These are phyloP conservation scores for Anser brachyrhynchus DNA, from an alignment of 2,113 vertebrate species.

Conservation along the genomic window DNA sequence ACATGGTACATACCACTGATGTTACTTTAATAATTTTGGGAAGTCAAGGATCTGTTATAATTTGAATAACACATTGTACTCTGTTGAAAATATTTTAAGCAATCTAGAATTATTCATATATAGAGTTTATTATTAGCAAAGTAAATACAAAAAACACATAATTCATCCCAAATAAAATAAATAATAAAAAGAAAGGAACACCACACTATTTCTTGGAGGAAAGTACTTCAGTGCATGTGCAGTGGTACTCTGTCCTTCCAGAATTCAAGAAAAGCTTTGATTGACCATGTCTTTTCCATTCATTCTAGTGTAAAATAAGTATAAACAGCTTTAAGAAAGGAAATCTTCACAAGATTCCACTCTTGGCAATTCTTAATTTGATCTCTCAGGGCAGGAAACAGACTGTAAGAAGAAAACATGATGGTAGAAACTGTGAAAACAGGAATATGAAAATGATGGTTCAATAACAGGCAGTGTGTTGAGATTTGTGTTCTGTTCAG, in stretches of 20 bases:
- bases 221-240: neutral
- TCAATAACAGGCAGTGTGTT: neutral
- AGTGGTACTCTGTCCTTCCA: neutral
- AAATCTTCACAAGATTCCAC: neutral
- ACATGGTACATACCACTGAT: neutral
- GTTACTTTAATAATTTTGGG: neutral
- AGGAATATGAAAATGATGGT: neutral
- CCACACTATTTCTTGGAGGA: neutral
- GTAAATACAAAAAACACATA: neutral
- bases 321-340: neutral
- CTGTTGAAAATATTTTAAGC: neutral
- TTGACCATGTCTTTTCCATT: neutral
- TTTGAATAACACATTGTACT: neutral
- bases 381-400: conserved; percentile 1
- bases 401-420: neutral
- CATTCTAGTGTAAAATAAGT: neutral
- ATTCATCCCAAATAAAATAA: neutral
- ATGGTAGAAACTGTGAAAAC: neutral
- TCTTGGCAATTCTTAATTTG: neutral
- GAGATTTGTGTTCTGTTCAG: neutral
- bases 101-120: neutral
- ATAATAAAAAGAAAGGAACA: too few relatives aligned
- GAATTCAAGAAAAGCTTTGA: neutral
- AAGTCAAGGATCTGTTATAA: neutral
- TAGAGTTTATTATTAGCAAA: neutral